These are phyloP conservation scores for Echiichthys vipera DNA, from an alignment of 2,797 vertebrate genomes.

Conservation along the genomic window DNA sequence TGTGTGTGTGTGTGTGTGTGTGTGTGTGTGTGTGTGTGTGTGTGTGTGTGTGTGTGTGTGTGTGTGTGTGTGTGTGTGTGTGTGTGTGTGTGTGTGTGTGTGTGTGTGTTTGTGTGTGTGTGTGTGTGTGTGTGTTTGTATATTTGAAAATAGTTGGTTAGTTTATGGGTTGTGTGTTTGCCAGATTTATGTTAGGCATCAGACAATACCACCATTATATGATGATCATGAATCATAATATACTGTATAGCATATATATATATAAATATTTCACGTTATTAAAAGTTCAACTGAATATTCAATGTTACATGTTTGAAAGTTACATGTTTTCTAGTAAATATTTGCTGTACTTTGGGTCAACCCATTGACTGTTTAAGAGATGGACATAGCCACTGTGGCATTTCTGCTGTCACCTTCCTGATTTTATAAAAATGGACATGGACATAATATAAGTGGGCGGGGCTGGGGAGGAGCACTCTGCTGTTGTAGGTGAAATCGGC, in stretches of 20 bases:
- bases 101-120: neutral
- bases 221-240: neutral
- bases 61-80: slow-evolving; percentile 55
- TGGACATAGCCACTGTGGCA: no score
- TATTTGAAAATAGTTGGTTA: slow-evolving; percentile 10
- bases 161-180: neutral
- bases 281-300: no score
- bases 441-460: no score
- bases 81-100: neutral
- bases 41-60: neutral
- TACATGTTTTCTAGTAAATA: no score
- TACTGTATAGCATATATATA: neutral
- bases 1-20: neutral
- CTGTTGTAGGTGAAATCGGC: no score
- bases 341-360: no score
- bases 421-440: no score
- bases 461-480: no score
- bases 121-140: slow-evolving; percentile 54
- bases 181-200: neutral
- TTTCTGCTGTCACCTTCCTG: no score
- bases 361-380: no score
- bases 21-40: slow-evolving; percentile 54
- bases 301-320: no score
- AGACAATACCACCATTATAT: neutral
- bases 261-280: neutral